Percentiles rank a stretch among this genome's conserved stretches.
These are phyloP conservation scores for Formica exsecta DNA, from an alignment of 1,140 invertebrate genomes.

Conservation along the genomic window DNA sequence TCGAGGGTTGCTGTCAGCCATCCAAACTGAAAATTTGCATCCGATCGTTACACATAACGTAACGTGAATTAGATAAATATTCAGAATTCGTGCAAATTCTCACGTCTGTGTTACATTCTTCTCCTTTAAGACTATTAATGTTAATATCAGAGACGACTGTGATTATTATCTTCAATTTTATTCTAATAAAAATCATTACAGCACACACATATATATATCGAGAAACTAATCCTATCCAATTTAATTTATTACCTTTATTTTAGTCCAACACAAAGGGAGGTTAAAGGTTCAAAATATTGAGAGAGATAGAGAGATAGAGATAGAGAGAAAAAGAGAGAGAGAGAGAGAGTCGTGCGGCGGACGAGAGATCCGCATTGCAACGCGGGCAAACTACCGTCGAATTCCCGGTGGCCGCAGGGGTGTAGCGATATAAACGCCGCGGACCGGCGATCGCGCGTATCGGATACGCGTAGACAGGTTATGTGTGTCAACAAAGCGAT, in stretches of 20 bases:
- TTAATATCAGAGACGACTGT: not conserved
- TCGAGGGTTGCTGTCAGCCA: slow-evolving; percentile 52
- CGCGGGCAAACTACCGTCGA: slow-evolving; percentile 41
- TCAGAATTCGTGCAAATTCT: not conserved
- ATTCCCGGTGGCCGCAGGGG: slow-evolving; percentile 66
- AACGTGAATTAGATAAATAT: not conserved
- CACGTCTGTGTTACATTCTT: not conserved
- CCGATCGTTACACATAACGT: slow-evolving; percentile 11
- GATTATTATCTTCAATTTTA: not conserved
- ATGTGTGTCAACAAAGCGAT: slow-evolving; percentile 84
- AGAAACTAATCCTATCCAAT: not conserved
- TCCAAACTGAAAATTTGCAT: slow-evolving; percentile 65
- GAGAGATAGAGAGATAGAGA: no score
- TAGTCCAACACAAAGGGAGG: not conserved
- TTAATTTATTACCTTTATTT: not conserved
- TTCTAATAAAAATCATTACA: slow-evolving; percentile 1
- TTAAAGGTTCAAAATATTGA: not conserved
- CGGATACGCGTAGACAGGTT: slow-evolving; percentile 81
- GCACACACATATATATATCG: no score
- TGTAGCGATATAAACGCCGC: slow-evolving; percentile 46
- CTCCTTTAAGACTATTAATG: not conserved
- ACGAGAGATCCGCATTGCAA: slow-evolving; percentile 16
- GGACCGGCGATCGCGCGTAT: slow-evolving; percentile 74
- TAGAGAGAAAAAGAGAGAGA: not conserved
- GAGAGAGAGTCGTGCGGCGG: not conserved